A percentile compares a stretch with the other conserved stretches of the same genome.
Conservation (phyloP, 2,888 invertebrate species). For the Cistogaster globosa region DNA sequence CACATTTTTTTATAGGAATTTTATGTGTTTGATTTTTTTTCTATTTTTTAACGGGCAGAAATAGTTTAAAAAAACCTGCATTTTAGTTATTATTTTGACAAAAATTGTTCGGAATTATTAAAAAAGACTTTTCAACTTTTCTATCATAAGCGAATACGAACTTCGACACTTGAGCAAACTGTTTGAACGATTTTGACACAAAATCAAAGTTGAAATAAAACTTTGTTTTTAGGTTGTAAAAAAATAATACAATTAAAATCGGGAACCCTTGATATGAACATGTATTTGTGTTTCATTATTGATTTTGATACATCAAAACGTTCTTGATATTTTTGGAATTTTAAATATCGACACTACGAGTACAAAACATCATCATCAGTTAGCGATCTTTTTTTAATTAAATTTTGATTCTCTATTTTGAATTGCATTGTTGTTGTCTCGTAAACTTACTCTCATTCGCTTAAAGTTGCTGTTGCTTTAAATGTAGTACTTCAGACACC, state of each 20-base stretch:
- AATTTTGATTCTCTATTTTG: slow-evolving; percentile 44
- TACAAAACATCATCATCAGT: slow-evolving; percentile 1
- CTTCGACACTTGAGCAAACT: too few relatives aligned
- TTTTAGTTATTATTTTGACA: too few relatives aligned
- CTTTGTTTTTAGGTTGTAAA: too few relatives aligned
- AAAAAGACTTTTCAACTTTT: too few relatives aligned
- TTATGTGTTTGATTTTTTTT: too few relatives aligned
- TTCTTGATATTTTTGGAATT: slow-evolving; percentile 8
- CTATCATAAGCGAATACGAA: too few relatives aligned
- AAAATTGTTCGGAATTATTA: too few relatives aligned
- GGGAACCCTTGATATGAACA: not conserved
- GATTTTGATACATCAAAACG: not conserved
- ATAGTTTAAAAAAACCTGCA: too few relatives aligned
- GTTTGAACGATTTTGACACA: too few relatives aligned
- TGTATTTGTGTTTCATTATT: not conserved
- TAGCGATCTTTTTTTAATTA: slow-evolving; percentile 8
- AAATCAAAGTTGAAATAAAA: too few relatives aligned
- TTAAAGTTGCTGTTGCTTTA: slow-evolving; percentile 32
- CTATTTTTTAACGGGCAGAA: too few relatives aligned
- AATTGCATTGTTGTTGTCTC: slow-evolving; percentile 6
- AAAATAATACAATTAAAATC: not conserved
- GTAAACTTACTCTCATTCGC: slow-evolving; percentile 45
- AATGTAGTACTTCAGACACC: slow-evolving; percentile 41
- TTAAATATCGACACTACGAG: slow-evolving; percentile 9
- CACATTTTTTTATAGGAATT: too few relatives aligned